Conservation (phyloP, 2,888 invertebrate genomes). For the Psylliodes chrysocephalus region DNA sequence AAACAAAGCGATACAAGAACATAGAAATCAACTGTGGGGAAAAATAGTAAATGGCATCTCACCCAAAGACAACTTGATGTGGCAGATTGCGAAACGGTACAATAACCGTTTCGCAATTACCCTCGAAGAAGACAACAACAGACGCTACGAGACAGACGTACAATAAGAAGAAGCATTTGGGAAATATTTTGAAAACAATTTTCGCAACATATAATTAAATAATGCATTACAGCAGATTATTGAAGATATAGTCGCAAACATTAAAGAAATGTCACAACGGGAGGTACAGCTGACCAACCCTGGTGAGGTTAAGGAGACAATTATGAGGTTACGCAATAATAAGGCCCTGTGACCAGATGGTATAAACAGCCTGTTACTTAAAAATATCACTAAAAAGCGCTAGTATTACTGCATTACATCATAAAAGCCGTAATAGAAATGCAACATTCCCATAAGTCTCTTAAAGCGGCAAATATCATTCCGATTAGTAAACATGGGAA, state of each 20-base stretch:
- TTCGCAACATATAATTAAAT: not conserved
- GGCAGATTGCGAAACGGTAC: not conserved
- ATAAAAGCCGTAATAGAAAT: constrained; percentile 31
- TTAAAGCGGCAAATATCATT: constrained; percentile 34
- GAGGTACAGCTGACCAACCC: not conserved
- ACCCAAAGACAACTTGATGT: not conserved
- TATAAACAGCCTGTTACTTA: constrained; percentile 13
- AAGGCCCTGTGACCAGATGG: constrained; percentile 29
- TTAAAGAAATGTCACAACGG: not conserved
- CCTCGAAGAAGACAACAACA: not conserved
- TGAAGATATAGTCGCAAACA: not conserved
- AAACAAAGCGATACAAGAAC: not conserved
- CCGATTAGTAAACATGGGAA: constrained; percentile 39
- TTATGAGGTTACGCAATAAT: not conserved
- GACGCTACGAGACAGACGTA: not conserved
- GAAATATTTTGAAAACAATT: not conserved
- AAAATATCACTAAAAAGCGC: constrained; percentile 32
- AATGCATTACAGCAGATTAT: not conserved
- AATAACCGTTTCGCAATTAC: not conserved
- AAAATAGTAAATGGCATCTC: not conserved
- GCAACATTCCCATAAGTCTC: constrained; percentile 27
- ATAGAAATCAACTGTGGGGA: not conserved
- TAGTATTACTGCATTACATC: constrained; percentile 25
- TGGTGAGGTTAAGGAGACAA: not conserved
- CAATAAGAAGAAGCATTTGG: no score